Evolutionary conservation across 2,888 invertebrate species (phyloP), one percentile per base, ranked within the genome.

Genomic region (Terebella lapidaria): DNA sequence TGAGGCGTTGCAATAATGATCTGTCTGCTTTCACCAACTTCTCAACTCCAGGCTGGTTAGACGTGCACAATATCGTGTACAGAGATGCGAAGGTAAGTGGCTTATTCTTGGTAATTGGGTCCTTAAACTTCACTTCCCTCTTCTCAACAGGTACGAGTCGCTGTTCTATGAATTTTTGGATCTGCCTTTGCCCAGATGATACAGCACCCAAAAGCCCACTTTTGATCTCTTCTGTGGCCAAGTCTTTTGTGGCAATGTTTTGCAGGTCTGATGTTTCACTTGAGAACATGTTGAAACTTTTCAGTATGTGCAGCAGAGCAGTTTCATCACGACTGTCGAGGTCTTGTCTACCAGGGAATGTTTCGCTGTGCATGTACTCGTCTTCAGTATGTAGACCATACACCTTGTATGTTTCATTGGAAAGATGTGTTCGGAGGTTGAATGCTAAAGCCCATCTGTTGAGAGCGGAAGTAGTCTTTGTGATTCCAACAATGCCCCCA

Each of bases 401-500:
- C 49, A 49, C 20, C 5, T 18, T 20, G 10, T 20, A 18, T 5
- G 24, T 53, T 25, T 22, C 10, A 5, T 5, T 5, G 10, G 53
- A 5, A 15, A 53, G 22, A 10, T 15, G 26, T 22, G 53, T 26
- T 26, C 53, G 22, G 25, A 53, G 27, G 20, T 53, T 53, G 27
- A 15, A 53, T 10, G 53, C 22, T 27, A 53, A 22, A 15, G 53
- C 20, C 20, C 53, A 53, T 53, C 53, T 22, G 20, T 20, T 53
- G 10, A 53, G 27, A 15, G 53, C 53, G 10, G 53, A 53, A 10
- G 53, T 10, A 10, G 20, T 20, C 26, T 26, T 53, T 5, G 53
- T 53, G 10, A 53, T 53, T 10, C 53, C 53, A 5, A 58, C 56
- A 10, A 58, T 56, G 58, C 54, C 56, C 25, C 56, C 56, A 57